These are phyloP conservation scores for Formica exsecta DNA, from an alignment of 1,140 invertebrate species.

Conservation along the genomic window DNA sequence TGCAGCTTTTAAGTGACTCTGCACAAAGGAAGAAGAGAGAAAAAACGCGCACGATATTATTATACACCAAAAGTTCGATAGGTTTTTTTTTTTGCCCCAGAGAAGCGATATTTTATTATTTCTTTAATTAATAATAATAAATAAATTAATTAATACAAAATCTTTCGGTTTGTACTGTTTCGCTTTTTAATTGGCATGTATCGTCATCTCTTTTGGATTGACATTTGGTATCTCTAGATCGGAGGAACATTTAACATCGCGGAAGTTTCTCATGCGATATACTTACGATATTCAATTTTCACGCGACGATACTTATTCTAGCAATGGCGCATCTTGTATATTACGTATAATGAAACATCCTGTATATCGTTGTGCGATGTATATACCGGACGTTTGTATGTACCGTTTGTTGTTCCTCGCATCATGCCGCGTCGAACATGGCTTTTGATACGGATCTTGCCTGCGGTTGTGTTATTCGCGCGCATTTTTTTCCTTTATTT, in stretches of 20 bases:
- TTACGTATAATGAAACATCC: slow-evolving; percentile 9
- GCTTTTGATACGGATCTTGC: slow-evolving; percentile 30
- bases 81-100: no score
- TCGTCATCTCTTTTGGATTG: no score
- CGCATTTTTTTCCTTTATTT: slow-evolving; percentile 3
- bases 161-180: not conserved
- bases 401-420: slow-evolving; percentile 32
- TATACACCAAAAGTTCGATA: not conserved
- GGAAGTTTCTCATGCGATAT: no score
- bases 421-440: not conserved
- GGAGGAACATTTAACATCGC: not conserved
- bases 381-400: slow-evolving; percentile 16
- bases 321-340: not conserved
- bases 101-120: not conserved
- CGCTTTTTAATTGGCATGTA: not conserved
- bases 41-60: not conserved
- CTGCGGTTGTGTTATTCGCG: not conserved
- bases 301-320: not conserved
- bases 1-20: not conserved
- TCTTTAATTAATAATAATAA: not conserved
- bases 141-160: not conserved
- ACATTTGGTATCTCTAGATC: not conserved
- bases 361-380: not conserved
- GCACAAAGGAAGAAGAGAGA: not conserved
- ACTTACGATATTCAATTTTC: no score